Evolutionary conservation across 2,888 invertebrate species (phyloP), one percentile per base, ranked within the genome.

Genomic region (Ecliptopera silaceata): DNA sequence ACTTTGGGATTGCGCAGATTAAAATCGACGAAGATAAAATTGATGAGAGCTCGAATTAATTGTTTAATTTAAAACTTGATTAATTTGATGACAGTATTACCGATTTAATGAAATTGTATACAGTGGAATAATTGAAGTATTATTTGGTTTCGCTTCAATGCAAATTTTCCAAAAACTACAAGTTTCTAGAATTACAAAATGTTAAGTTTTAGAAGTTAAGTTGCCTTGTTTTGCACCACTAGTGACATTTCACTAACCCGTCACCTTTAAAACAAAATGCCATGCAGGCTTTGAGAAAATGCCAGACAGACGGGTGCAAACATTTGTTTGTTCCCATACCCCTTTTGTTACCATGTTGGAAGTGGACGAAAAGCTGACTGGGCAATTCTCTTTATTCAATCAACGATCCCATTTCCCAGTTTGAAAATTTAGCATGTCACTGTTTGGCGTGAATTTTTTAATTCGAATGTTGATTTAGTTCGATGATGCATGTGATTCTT

Each of bases 221-320:
- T 22, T 34, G 32, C 17, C 43, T 10, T 41, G 1, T 32, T 32
- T 32, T 31, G 49, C 49, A 48, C 32, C 39, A 38, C 29, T 18
- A 34, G 26, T 52, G 57, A 48, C 57, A 57, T 52, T 46, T 42
- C 38, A 52, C 57, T 53, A 58, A 51, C 59, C 54, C 50, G 58
- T 61, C 62, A 66, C 64, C 66, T 66, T 66, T 63, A 51, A 63
- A 65, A 65, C 68, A 55, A 71, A 77, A 77, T 77, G 71, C 69
- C 74, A 75, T 71, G 68, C 69, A 75, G 72, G 68, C 69, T 69
- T 65, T 65, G 65, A 71, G 67, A 75, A 74, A 74, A 78, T 75
- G 77, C 69, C 77, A 77, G 69, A 66, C 69, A 59, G 66, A 68
- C 69, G 65, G 68, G 66, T 71, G 75, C 72, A 78, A 79, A 79